Conservation (phyloP, 2,797 vertebrate genomes). For the Pangasius djambal region DNA sequence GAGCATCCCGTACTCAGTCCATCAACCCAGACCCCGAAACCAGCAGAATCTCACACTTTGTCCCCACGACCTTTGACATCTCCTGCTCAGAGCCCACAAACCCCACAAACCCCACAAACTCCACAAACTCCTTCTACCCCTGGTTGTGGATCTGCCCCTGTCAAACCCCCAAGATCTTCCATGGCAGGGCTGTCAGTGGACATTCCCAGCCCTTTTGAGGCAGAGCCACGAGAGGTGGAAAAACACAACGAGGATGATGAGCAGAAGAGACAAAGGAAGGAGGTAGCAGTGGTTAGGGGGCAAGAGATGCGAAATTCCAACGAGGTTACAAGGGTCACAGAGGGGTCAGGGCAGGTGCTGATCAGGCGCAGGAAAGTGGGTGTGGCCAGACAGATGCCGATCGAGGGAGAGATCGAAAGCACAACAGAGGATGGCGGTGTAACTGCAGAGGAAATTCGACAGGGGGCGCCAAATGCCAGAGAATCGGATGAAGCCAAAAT, state of each 20-base stretch:
- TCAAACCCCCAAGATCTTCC: conserved; percentile 92
- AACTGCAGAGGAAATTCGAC: conserved; percentile 17
- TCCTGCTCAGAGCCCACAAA: conserved; percentile 77
- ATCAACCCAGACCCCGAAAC: conserved; percentile 38
- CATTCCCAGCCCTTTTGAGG: conserved; percentile 67
- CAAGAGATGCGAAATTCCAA: conserved; percentile 12
- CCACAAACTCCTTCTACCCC: conserved; percentile 72
- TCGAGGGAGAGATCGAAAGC: conserved; percentile 46
- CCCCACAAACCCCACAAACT: conserved; percentile 73
- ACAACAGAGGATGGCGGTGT: neutral
- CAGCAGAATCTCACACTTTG: conserved; percentile 61
- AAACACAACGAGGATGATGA: conserved; percentile 56
- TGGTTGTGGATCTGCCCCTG: conserved; percentile 80
- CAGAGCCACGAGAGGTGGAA: conserved; percentile 30
- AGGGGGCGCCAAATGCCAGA: conserved; percentile 57
- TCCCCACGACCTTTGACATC: conserved; percentile 68
- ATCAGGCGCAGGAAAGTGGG: conserved; percentile 55
- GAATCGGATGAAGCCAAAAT: conserved; percentile 18
- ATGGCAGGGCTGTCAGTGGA: conserved; percentile 76
- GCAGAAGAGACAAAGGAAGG: conserved; percentile 53
- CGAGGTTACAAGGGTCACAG: conserved; percentile 19
- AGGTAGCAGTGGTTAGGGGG: conserved; percentile 31
- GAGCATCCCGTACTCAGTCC: conserved; percentile 36
- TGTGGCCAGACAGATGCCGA: conserved; percentile 55
- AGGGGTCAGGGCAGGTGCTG: conserved; percentile 32